Base-by-base conservation (phyloP, 2,113 vertebrate species). In the Protobothrops mucrosquamatus region DNA sequence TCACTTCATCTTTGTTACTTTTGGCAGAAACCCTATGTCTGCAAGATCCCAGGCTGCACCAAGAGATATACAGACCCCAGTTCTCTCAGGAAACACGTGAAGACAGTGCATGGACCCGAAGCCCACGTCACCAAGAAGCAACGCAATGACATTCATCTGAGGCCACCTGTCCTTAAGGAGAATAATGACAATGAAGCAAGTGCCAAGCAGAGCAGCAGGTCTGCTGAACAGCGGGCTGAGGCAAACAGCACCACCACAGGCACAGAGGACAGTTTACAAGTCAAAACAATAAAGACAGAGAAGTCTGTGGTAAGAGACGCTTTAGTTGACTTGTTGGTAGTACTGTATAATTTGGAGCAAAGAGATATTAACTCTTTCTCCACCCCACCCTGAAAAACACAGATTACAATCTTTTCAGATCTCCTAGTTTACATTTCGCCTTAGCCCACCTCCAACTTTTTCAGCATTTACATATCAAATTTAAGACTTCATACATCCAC, bases 1-100 rank as follows among this genome's bases (percentile, higher is more conserved):
- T 96, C 95, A 94, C 95, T 2, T 51, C 56, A 24, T 18, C 24
- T 94, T 81, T 94, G 69, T 61, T 96, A 86, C 15, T 74, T 3
- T 95, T 96, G 57, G 89, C 97, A 99, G 99, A 99, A 99, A 98
- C 99, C 99, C 3, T 99, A 99, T 0, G 98, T 99, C 89, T 99
- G 99, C 96, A 99, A 99, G 96, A 99, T 99, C 94, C 98, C 98
- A 0, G 99, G 99, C 91, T 99, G 99, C 93, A 99, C 99, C 0
- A 99, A 99, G 97, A 97, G 99, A 52, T 99, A 99, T 98, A 99
- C 99, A 0, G 99, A 99, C 96, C 99, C 99, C 39, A 99, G 99
- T 93, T 99, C 99, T 34, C 99, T 99, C 95, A 98, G 99, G 96
- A 99, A 99, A 94, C 99, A 99, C 0, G 99, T 99, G 34, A 99